Evolutionary conservation across 1,140 invertebrate genomes (phyloP).

Genomic region (Pseudoatta argentina): DNA sequence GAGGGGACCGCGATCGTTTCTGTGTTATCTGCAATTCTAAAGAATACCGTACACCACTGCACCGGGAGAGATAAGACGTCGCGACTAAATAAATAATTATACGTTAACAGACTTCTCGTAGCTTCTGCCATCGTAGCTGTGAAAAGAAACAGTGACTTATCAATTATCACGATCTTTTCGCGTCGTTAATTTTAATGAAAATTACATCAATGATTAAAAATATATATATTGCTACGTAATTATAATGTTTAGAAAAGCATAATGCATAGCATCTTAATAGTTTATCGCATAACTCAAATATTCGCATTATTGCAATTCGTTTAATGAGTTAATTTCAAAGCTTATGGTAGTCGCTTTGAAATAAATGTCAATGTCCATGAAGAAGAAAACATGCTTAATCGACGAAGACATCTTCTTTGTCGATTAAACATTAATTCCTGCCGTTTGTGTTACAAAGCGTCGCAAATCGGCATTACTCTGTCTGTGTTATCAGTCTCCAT

Average conservation of each 20-base stretch:
- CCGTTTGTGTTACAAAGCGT: conserved; percentile 35
- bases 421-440: conserved; percentile 23
- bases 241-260: neutral
- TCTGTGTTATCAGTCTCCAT: conserved; percentile 53
- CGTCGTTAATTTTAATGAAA: neutral
- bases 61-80: neutral
- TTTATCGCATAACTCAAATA: neutral
- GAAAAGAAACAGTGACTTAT: neutral
- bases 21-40: conserved; percentile 18
- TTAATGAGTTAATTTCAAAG: neutral
- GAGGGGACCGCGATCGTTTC: conserved; percentile 1
- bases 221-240: neutral
- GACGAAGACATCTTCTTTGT: neutral
- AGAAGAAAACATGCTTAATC: neutral
- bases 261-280: conserved; percentile 4
- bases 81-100: conserved; percentile 45
- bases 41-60: conserved; percentile 37
- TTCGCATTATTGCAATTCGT: neutral
- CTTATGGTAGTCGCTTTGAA: neutral
- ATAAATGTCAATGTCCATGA: neutral
- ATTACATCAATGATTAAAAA: neutral
- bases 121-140: neutral
- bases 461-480: conserved; percentile 15
- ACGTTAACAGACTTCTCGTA: conserved; percentile 1
- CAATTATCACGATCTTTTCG: neutral